Evolutionary conservation across 2,113 vertebrate species (phyloP).

Genomic region (Notarius lentiginosus): DNA sequence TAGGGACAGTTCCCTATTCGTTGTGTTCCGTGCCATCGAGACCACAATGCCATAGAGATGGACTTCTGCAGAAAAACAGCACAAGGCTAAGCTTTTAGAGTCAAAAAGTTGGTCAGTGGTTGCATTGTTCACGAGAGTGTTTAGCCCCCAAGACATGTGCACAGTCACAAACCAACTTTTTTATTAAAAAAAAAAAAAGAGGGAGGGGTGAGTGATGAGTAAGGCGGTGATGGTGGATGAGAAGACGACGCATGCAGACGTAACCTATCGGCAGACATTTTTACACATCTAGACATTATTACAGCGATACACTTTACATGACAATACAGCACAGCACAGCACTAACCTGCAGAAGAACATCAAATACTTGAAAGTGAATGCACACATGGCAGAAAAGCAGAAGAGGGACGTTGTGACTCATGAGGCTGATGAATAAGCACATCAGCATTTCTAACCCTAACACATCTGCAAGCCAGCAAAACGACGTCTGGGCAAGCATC

Average conservation of each 20-base stretch:
- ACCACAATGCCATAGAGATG: not conserved
- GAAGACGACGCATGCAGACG: not conserved
- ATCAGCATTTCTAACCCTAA: constrained; percentile 14
- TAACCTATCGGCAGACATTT: not conserved
- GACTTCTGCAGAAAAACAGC: not conserved
- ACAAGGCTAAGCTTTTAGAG: constrained; percentile 33
- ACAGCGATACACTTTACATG: not conserved
- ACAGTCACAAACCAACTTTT: not conserved
- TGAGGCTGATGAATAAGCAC: not conserved
- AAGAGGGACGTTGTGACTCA: not conserved
- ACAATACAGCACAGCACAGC: too few species aligned
- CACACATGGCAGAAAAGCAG: not conserved
- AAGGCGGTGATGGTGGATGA: not conserved
- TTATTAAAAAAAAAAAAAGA: too few species aligned
- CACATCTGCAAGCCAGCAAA: constrained; percentile 20
- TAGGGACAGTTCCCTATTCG: not conserved
- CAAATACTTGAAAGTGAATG: constrained; percentile 2
- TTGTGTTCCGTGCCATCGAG: not conserved
- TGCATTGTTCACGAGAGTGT: constrained; percentile 14
- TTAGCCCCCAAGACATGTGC: constrained; percentile 13
- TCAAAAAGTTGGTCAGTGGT: constrained; percentile 10
- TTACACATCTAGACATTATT: not conserved
- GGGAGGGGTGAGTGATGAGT: not conserved
- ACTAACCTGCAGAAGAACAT: not conserved
- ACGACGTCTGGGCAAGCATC: not conserved